phyloP scores from a whole-genome alignment of 2,888 invertebrate genomes.

The Drosophila mimica region DNA sequence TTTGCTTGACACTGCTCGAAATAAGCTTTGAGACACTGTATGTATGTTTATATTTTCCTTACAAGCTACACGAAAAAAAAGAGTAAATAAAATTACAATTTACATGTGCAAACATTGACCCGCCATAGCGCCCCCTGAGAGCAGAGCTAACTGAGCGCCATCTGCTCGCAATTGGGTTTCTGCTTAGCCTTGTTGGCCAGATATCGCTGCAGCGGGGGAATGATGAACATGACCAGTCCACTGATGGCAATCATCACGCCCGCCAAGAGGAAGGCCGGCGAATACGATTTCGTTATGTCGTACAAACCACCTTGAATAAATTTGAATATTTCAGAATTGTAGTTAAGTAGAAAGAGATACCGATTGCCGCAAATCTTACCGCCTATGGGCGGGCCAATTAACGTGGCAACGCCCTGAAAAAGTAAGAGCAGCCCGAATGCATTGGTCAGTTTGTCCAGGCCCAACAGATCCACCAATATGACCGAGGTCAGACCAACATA shows the following conservation, averaged over 20 bases:
- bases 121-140: neutral
- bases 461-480: constrained; percentile 96
- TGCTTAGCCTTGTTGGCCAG: constrained; percentile 62
- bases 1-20: no score
- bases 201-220: constrained; percentile 89
- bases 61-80: constrained; percentile 21
- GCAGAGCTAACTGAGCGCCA: constrained; percentile 74
- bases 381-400: constrained; percentile 96
- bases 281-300: constrained; percentile 91
- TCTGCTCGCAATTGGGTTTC: constrained; percentile 67
- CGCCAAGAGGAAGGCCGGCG: constrained; percentile 94
- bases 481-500: constrained; percentile 99
- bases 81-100: constrained; percentile 12
- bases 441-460: constrained; percentile 96
- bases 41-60: neutral
- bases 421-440: constrained; percentile 96
- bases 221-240: constrained; percentile 94
- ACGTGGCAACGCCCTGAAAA: constrained; percentile 97
- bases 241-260: constrained; percentile 94
- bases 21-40: no score
- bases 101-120: constrained; percentile 29
- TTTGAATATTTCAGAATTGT: neutral
- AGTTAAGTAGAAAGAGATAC: neutral
- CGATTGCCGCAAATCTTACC: constrained; percentile 87
- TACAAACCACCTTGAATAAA: constrained; percentile 90